phyloP scores from a whole-genome alignment of 2,113 vertebrate species.

The Marmota flaviventris region DNA sequence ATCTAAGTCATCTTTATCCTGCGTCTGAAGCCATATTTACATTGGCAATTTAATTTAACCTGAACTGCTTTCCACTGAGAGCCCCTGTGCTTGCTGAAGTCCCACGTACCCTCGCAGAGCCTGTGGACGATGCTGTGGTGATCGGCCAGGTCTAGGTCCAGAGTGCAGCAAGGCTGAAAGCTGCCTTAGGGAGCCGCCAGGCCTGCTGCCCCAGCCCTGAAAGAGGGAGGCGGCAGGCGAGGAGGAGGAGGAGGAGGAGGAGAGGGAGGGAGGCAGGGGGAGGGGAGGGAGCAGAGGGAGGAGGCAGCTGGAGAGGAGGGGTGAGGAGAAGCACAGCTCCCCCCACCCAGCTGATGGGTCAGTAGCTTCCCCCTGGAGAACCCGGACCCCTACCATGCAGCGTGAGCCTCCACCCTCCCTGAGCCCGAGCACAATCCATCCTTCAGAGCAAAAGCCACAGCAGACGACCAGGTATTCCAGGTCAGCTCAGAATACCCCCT shows the following conservation, averaged over 20 bases:
- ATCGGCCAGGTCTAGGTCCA: background rate
- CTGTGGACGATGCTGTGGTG: background rate
- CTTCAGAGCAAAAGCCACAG: background rate
- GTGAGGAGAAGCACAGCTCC: too few species aligned
- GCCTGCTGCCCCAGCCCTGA: too few species aligned
- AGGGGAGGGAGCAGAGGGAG: rapidly evolving
- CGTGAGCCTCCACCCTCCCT: background rate
- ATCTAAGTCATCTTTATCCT: background rate
- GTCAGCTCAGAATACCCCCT: background rate
- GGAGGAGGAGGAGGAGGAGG: too few species aligned
- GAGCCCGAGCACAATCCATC: background rate
- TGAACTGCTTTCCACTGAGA: background rate
- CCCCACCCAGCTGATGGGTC: background rate
- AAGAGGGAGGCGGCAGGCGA: too few species aligned
- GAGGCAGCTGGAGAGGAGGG: too few species aligned
- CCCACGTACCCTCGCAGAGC: background rate
- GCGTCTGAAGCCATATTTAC: background rate
- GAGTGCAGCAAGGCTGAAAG: background rate
- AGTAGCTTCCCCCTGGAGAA: background rate
- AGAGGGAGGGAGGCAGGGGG: too few species aligned
- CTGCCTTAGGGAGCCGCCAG: background rate
- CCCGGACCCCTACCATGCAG: background rate
- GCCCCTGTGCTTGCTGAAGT: background rate
- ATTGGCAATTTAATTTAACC: background rate
- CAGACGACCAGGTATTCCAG: too few species aligned